phyloP scores from a whole-genome alignment of 2,113 vertebrate genomes.

The Heloderma charlesbogerti region DNA sequence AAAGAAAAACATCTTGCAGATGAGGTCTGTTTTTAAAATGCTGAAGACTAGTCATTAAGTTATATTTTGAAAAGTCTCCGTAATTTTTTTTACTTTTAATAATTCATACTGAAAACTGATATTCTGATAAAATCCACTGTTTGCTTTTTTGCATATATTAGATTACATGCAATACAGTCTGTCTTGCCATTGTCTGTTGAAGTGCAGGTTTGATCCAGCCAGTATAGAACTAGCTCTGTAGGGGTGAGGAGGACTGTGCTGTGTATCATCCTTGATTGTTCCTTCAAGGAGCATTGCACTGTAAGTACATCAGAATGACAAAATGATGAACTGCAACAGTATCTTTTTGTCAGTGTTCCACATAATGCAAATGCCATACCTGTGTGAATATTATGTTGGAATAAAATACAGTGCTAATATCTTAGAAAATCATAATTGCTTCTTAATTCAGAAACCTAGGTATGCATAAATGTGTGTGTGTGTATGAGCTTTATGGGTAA shows the following conservation, averaged over 20 bases:
- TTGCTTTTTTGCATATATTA: slow-evolving; percentile 88
- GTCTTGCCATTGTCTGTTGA: slow-evolving; percentile 94
- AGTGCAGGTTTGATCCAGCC: slow-evolving; percentile 91
- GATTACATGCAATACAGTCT: slow-evolving; percentile 86
- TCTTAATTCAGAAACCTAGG: slow-evolving; percentile 79
- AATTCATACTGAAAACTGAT: slow-evolving; percentile 79
- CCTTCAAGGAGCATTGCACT: slow-evolving; percentile 94
- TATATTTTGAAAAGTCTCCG: slow-evolving; percentile 77
- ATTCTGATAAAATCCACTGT: slow-evolving; percentile 84
- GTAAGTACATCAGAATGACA: slow-evolving; percentile 97
- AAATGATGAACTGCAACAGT: slow-evolving; percentile 88
- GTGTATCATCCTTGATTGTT: slow-evolving; percentile 94
- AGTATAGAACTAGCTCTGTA: slow-evolving; percentile 92
- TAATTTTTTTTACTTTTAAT: slow-evolving; percentile 78
- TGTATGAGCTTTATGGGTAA: slow-evolving; percentile 83
- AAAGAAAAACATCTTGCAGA: slow-evolving; percentile 75
- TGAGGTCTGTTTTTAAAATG: slow-evolving; percentile 81
- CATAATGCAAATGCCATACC: slow-evolving; percentile 84
- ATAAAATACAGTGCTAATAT: slow-evolving; percentile 86
- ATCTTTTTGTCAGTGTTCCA: slow-evolving; percentile 87
- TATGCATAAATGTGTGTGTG: slow-evolving; percentile 69
- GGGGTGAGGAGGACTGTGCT: slow-evolving; percentile 93
- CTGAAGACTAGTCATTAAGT: slow-evolving; percentile 78
- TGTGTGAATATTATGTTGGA: slow-evolving; percentile 86
- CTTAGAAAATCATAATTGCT: slow-evolving; percentile 78